These are phyloP conservation scores for Trichomalopsis sarcophagae DNA, from an alignment of 1,140 invertebrate genomes.

Conservation along the genomic window DNA sequence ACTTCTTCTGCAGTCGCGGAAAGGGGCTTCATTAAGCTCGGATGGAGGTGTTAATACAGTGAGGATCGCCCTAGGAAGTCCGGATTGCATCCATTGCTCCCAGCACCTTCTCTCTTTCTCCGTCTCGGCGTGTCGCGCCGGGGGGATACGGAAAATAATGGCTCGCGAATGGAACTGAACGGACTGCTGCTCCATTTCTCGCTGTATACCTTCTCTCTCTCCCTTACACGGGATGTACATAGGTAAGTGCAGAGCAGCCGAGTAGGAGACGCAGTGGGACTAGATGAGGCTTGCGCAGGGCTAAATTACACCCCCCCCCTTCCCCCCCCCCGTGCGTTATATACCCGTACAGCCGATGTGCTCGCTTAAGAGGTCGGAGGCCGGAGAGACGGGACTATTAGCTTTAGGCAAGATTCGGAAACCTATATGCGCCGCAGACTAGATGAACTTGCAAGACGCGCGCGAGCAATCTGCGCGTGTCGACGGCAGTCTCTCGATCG, in stretches of 20 bases:
- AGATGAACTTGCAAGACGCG: constrained; percentile 27
- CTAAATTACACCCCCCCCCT: constrained; percentile 21
- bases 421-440: constrained; percentile 9
- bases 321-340: not conserved
- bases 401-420: constrained; percentile 37
- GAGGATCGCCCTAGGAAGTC: constrained; percentile 22
- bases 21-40: constrained; percentile 39
- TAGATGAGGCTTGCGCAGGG: constrained; percentile 21
- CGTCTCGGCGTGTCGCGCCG: not conserved
- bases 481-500: not conserved
- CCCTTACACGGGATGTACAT: too few species aligned
- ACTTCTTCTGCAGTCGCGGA: constrained; percentile 16
- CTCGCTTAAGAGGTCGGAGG: not conserved
- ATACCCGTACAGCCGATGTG: not conserved
- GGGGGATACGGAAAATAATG: not conserved
- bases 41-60: constrained; percentile 46
- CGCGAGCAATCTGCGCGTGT: constrained; percentile 1
- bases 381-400: constrained; percentile 33
- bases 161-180: not conserved
- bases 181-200: not conserved
- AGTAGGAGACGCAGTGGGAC: not conserved
- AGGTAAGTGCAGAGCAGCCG: not conserved
- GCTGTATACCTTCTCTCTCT: not conserved
- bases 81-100: constrained; percentile 35
- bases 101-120: not conserved